Base-by-base conservation (phyloP, 2,888 invertebrate species). In the Proisotoma minuta region DNA sequence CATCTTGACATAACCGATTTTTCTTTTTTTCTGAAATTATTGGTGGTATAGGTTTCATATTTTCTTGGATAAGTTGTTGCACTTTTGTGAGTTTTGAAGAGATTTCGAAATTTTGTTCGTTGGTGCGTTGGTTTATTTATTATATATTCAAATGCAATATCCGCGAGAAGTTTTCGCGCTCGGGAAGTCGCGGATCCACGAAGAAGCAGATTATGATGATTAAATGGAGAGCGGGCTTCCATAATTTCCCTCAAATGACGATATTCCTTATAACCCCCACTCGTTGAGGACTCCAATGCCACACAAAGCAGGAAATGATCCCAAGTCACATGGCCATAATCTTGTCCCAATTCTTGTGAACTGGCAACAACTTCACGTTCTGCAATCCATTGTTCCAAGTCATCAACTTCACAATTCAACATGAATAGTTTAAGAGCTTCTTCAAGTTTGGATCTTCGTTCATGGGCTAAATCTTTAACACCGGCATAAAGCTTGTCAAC, bases 361-460 rank as follows among this genome's bases (percentile, higher is more conserved):
- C 92, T 91, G 57, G 99, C 99, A 5, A 99, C 96, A 24, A 98
- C 85, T 81, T 99, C 98, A 63, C 97, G 83, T 79, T 99, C 99
- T 0, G 93, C 91, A 75, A 99, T 99, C 99, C 99, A 99, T 78
- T 98, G 98, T 78, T 98, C 95, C 63, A 99, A 82, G 80, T 99
- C 99, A 75, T 97, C 97, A 18, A 99, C 97, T 80, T 99, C 99
- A 51, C 98, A 84, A 75, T 94, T 94, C 74, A 99, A 82, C 81
- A 94, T 90, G 83, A 97, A 99, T 72, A 99, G 81, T 74, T 97
- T 91, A 63, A 99, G 82, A 0, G 98, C 97, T 80, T 99, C 99
- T 77, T 98, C 98, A 68, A 99, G 81, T 78, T 95, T 93, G 59
- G 93, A 93, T 71, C 97, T 85, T 43, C 99, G 82, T 79, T 99